Evolutionary conservation across 2,888 invertebrate genomes (phyloP), one percentile per base, ranked within the genome.

Genomic region (Agonopterix arenella): DNA sequence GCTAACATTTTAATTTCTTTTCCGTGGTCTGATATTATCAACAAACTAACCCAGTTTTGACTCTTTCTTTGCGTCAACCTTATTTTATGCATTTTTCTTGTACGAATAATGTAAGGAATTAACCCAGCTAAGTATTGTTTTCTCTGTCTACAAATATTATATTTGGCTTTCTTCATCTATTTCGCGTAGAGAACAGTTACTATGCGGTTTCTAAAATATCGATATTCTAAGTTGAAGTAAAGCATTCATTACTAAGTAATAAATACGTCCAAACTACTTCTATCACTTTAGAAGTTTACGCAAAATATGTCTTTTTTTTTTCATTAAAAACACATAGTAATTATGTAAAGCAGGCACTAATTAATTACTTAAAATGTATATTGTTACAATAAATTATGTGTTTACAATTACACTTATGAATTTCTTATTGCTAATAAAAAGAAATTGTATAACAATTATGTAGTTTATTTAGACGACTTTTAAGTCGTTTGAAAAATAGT

Each of bases 301-400:
- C 83, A 79, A 82, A 84, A 84, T 81, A 84, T 88, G 84, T 89
- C 85, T 88, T 88, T 84, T 81, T 84, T 81, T 71, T 76, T 65
- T 66, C 60, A 68, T 67, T 69, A 64, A 76, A 74, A 81, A 79
- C 73, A 76, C 71, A 76, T 68, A 56, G 75, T 78, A 72, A 80
- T 68, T 61, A 68, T 80, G 75, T 80, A 73, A 86, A 88, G 86
- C 88, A 89, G 89, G 89, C 88, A 88, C 89, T 88, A 88, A 84
- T 28, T 73, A 70, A 82, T 82, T 76, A 84, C 81, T 80, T 83
- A 82, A 69, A 68, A 69, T 80, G 77, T 85, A 84, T 80, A 70
- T 75, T 79, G 82, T 77, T 83, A 85, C 75, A 88, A 88, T 88
- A 88, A 88, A 85, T 88, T 85, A 86, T 81, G 80, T 81, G 71